A percentile compares a stretch with the other conserved stretches of the same genome.
phyloP scores from a whole-genome alignment of 2,888 invertebrate species.

The Trachelus stipa region DNA sequence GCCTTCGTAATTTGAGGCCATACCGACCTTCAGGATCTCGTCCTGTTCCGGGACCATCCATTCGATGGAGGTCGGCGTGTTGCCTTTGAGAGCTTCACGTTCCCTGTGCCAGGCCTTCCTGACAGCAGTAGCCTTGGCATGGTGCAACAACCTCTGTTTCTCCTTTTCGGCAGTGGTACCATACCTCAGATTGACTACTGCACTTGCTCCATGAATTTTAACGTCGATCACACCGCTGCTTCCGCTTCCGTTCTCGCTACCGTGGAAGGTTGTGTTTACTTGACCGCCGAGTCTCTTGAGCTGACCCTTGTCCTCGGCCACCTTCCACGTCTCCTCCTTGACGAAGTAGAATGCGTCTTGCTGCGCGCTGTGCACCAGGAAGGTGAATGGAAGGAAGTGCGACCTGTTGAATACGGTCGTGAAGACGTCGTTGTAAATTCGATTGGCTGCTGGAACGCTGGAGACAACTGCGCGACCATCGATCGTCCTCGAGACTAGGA shows the following conservation, averaged over 20 bases:
- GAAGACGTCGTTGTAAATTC: constrained; percentile 91
- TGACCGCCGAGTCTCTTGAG: constrained; percentile 90
- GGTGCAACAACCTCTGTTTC: constrained; percentile 87
- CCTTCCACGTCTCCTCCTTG: constrained; percentile 91
- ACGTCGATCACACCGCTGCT: constrained; percentile 80
- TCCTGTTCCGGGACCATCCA: constrained; percentile 92
- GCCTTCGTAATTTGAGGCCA: constrained; percentile 87
- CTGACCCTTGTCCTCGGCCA: constrained; percentile 89
- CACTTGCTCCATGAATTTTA: constrained; percentile 90
- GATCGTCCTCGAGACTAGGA: constrained; percentile 83
- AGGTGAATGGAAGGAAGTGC: constrained; percentile 86
- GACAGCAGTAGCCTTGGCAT: constrained; percentile 88
- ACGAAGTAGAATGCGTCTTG: constrained; percentile 95
- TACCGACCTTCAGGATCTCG: constrained; percentile 87
- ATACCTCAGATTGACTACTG: constrained; percentile 93
- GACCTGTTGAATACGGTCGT: constrained; percentile 93
- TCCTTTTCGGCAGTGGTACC: constrained; percentile 93
- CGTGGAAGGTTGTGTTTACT: constrained; percentile 92
- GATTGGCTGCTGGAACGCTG: constrained; percentile 89
- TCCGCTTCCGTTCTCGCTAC: constrained; percentile 80
- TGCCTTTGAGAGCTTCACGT: constrained; percentile 83
- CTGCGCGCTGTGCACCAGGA: constrained; percentile 87
- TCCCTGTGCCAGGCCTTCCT: constrained; percentile 95
- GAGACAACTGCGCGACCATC: constrained; percentile 86
- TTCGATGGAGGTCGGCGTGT: constrained; percentile 81